phyloP scores from a whole-genome alignment of 1,140 invertebrate species.

The Papilio polytes region DNA sequence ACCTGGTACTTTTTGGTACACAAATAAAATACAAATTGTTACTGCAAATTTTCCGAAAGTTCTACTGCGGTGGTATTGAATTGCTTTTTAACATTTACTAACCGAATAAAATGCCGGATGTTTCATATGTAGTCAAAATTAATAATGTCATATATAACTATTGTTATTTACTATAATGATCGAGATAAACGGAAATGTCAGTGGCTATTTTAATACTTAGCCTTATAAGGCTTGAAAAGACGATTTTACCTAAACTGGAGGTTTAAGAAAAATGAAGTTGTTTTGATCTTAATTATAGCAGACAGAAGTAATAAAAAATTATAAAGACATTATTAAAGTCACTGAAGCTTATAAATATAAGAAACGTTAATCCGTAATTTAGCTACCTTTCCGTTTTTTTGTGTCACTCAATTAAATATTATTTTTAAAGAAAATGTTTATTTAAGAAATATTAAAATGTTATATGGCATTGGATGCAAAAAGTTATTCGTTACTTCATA shows the following conservation, averaged over 20 bases:
- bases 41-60: background rate
- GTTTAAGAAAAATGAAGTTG: background rate
- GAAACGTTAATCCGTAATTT: too few species aligned
- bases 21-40: slow-evolving; percentile 3
- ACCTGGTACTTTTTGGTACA: background rate
- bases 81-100: background rate
- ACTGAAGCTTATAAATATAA: too few species aligned
- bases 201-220: background rate
- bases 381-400: too few species aligned
- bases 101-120: background rate
- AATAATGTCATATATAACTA: background rate
- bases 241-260: background rate
- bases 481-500: background rate
- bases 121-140: background rate
- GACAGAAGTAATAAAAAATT: background rate
- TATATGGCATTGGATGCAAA: too few species aligned
- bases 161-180: slow-evolving; percentile 6
- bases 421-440: too few species aligned
- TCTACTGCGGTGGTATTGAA: background rate
- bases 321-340: background rate
- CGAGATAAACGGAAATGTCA: background rate
- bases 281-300: background rate
- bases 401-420: too few species aligned
- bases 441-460: too few species aligned
- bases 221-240: background rate